Evolutionary conservation across 1,140 invertebrate species (phyloP).

Genomic region (Brachionus plicatilis): DNA sequence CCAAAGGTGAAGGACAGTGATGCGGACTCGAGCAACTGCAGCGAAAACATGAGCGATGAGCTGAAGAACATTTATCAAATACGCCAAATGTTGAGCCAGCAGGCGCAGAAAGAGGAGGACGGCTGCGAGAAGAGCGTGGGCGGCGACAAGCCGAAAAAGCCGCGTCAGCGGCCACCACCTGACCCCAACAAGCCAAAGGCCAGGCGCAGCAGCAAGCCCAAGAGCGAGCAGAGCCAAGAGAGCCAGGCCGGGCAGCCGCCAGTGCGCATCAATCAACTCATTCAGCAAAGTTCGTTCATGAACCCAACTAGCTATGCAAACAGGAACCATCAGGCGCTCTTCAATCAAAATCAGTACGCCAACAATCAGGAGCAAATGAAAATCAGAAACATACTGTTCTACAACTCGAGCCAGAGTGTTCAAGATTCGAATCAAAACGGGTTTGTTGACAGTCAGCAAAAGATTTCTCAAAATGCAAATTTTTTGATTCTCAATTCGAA

Average conservation of each 20-base stretch:
- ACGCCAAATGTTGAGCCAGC: slow-evolving; percentile 16
- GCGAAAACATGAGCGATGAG: slow-evolving; percentile 13
- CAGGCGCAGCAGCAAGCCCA: not conserved
- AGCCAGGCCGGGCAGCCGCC: not conserved
- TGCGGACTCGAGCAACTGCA: not conserved
- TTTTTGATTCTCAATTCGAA: not conserved
- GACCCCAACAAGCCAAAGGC: not conserved
- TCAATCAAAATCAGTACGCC: not conserved
- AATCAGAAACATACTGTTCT: not conserved
- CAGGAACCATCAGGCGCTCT: not conserved
- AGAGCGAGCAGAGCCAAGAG: not conserved
- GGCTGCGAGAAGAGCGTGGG: not conserved
- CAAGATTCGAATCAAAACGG: not conserved
- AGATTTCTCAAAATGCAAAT: not conserved
- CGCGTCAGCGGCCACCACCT: not conserved
- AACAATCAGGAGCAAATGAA: slow-evolving; percentile 22
- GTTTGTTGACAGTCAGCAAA: not conserved
- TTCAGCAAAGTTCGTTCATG: not conserved
- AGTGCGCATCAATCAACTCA: not conserved
- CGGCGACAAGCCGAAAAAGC: not conserved
- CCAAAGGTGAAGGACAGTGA: not conserved
- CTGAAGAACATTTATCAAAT: slow-evolving; percentile 7
- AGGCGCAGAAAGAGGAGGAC: not conserved
- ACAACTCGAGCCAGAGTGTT: not conserved
- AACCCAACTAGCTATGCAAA: not conserved